These are phyloP conservation scores for Shargacucullia verbasci DNA, from an alignment of 2,888 invertebrate genomes.

Conservation along the genomic window DNA sequence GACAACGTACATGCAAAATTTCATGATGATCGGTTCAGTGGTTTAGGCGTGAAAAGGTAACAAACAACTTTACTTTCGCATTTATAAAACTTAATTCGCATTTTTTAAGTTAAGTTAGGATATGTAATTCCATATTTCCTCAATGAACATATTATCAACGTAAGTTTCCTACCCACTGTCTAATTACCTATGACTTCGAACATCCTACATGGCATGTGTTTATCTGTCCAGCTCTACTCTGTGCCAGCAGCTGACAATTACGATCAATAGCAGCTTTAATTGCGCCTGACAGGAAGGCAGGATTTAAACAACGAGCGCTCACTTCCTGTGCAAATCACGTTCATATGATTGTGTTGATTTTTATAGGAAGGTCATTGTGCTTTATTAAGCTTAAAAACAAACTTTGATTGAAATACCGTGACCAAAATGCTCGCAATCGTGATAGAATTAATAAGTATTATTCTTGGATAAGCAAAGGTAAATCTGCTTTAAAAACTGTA, in stretches of 20 bases:
- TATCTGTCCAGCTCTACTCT: conserved; percentile 47
- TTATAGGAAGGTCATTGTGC: conserved; percentile 2
- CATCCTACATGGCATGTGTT: conserved; percentile 36
- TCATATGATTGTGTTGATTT: conserved; percentile 28
- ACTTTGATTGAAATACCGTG: no score
- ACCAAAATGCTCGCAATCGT: no score
- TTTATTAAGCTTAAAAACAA: conserved; percentile 11
- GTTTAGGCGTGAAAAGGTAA: no score
- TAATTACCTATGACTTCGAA: conserved; percentile 22
- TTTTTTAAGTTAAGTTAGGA: no score
- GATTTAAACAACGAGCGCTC: conserved; percentile 26
- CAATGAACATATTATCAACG: conserved; percentile 7
- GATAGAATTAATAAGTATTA: neutral
- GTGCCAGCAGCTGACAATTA: conserved; percentile 68
- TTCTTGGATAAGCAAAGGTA: no score
- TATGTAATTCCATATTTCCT: conserved; percentile 1
- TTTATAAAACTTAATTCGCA: no score
- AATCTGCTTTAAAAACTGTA: no score
- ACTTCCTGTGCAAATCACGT: conserved; percentile 51
- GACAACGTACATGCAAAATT: no score
- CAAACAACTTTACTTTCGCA: no score
- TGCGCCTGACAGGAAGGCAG: conserved; percentile 56
- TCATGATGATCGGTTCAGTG: no score
- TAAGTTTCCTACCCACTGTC: conserved; percentile 8
- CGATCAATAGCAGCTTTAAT: conserved; percentile 69